Conservation (phyloP, 2,113 vertebrate genomes). For the Dasypus novemcinctus region DNA sequence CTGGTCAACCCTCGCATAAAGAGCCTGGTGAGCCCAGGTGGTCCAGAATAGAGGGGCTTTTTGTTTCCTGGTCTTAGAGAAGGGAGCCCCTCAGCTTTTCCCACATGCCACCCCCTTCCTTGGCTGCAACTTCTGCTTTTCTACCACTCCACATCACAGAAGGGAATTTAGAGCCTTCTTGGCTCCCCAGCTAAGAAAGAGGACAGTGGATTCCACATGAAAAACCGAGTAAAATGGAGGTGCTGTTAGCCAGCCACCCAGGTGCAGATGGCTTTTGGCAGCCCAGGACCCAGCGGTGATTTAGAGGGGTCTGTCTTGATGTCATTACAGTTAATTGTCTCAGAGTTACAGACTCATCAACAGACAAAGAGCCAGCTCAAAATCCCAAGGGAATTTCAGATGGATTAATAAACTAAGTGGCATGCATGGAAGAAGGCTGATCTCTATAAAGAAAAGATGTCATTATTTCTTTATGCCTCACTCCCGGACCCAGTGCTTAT, state of each 20-base stretch:
- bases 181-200: background rate
- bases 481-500: background rate
- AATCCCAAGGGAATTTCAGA: slow-evolving; percentile 50
- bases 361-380: slow-evolving; percentile 48
- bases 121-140: background rate
- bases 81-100: slow-evolving; percentile 54
- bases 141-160: slow-evolving; percentile 45
- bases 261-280: slow-evolving; percentile 61
- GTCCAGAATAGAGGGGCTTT: slow-evolving; percentile 67
- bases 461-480: slow-evolving; percentile 18
- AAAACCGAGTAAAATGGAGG: slow-evolving; percentile 46
- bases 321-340: slow-evolving; percentile 67
- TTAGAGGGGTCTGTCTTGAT: slow-evolving; percentile 53
- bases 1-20: background rate
- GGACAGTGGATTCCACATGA: slow-evolving; percentile 52
- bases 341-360: slow-evolving; percentile 66
- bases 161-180: background rate
- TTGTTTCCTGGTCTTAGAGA: slow-evolving; percentile 51
- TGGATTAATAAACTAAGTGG: slow-evolving; percentile 65
- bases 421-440: background rate
- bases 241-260: slow-evolving; percentile 67
- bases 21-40: slow-evolving; percentile 46
- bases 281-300: background rate
- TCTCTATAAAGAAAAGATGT: slow-evolving; percentile 1
- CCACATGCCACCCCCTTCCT: background rate